Evolutionary conservation across 2,797 vertebrate species (phyloP).

Genomic region (Enteromius fasciolatus): DNA sequence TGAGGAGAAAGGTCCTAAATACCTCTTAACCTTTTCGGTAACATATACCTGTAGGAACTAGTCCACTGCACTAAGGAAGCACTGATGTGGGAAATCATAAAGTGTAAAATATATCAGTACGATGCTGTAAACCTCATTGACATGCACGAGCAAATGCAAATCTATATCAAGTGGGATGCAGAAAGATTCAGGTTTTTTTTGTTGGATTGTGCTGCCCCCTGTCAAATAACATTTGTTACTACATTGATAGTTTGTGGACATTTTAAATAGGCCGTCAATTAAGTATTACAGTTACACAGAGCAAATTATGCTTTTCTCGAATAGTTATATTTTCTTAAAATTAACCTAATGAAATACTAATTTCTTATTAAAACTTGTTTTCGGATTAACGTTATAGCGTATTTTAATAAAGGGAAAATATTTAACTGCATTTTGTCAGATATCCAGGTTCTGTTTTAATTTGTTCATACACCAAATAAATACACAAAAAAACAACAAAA

Average conservation of each 20-base stretch:
- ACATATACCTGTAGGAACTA: background rate
- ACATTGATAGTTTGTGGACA: constrained; percentile 13
- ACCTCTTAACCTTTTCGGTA: background rate
- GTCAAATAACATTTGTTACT: background rate
- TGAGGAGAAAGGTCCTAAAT: background rate
- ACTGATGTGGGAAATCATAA: background rate
- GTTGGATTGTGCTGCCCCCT: constrained; percentile 52
- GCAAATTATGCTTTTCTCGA: background rate
- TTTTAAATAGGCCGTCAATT: background rate
- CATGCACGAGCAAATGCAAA: background rate
- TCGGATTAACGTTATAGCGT: background rate
- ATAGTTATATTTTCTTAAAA: background rate
- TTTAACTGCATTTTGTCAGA: background rate
- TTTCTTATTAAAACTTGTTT: background rate
- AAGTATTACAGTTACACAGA: background rate
- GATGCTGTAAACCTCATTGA: background rate
- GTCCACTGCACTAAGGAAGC: background rate
- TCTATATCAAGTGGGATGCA: background rate
- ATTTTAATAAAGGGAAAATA: background rate
- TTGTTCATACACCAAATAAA: background rate
- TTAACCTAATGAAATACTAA: background rate
- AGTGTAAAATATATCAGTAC: background rate
- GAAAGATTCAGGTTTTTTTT: background rate
- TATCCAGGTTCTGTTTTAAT: background rate
- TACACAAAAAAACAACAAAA: background rate